phyloP scores from a whole-genome alignment of 2,797 vertebrate species.

The Ctenopoma multispine region DNA sequence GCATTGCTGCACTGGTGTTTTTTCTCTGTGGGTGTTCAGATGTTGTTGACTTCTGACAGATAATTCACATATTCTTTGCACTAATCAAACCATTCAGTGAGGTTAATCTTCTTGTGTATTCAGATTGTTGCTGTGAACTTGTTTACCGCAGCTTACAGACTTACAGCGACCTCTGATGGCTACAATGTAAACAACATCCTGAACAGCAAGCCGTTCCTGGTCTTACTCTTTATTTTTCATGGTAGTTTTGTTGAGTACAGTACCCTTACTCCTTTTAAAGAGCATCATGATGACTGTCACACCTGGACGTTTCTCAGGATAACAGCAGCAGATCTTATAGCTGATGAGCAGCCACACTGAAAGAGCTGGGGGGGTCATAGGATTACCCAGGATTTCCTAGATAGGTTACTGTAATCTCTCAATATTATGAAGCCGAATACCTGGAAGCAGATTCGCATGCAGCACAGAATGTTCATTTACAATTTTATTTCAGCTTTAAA shows the following conservation, averaged over 20 bases:
- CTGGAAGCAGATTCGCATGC: not conserved
- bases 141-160: slow-evolving; percentile 39
- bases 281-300: not conserved
- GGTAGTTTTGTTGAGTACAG: not conserved
- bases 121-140: not conserved
- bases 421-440: not conserved
- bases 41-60: not conserved
- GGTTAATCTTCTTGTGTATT: not conserved
- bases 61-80: not conserved
- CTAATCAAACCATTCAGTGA: not conserved
- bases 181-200: slow-evolving; percentile 17
- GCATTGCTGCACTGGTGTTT: not conserved
- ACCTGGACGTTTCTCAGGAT: too few relatives aligned
- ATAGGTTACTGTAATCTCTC: too few relatives aligned
- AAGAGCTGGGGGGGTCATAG: not conserved
- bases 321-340: too few relatives aligned
- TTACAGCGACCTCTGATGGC: slow-evolving; percentile 83
- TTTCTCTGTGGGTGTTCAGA: not conserved
- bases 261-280: not conserved
- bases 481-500: not conserved
- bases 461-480: not conserved
- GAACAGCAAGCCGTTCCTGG: too few relatives aligned
- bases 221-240: not conserved
- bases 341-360: not conserved
- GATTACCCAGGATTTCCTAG: not conserved